Conservation (phyloP, 2,113 vertebrate species). For the Chauna torquata region DNA sequence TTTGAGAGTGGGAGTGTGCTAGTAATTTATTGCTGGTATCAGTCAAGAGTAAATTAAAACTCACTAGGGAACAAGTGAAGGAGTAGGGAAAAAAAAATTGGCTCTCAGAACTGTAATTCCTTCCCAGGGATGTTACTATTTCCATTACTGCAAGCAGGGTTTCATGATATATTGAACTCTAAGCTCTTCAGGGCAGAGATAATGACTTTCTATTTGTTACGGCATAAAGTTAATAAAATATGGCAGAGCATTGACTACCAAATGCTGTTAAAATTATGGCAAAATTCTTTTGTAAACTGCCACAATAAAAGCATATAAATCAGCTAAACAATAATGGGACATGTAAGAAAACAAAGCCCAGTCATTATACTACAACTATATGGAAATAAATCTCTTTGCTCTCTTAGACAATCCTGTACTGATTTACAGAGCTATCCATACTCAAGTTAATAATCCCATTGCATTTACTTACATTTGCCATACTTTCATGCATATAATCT, state of each 20-base stretch:
- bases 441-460: background rate
- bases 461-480: background rate
- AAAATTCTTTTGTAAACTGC: constrained; percentile 10
- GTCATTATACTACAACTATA: background rate
- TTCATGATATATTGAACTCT: constrained; percentile 61
- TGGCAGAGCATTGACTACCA: constrained; percentile 36
- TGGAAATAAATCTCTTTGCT: constrained; percentile 1
- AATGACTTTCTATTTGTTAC: constrained; percentile 58
- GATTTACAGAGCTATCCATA: constrained; percentile 1
- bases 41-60: constrained; percentile 66
- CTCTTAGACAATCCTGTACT: background rate
- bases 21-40: constrained; percentile 62
- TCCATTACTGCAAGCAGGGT: constrained; percentile 51
- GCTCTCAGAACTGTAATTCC: constrained; percentile 45
- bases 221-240: background rate
- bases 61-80: constrained; percentile 45
- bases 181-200: constrained; percentile 60
- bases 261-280: constrained; percentile 39
- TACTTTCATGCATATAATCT: constrained; percentile 8
- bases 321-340: constrained; percentile 29
- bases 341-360: constrained; percentile 37
- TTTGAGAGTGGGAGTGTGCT: constrained; percentile 53
- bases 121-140: constrained; percentile 68
- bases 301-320: constrained; percentile 10
- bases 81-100: constrained; percentile 55